Evolutionary conservation across 2,888 invertebrate species (phyloP).

Genomic region (Cataglyphis altisquamis): DNA sequence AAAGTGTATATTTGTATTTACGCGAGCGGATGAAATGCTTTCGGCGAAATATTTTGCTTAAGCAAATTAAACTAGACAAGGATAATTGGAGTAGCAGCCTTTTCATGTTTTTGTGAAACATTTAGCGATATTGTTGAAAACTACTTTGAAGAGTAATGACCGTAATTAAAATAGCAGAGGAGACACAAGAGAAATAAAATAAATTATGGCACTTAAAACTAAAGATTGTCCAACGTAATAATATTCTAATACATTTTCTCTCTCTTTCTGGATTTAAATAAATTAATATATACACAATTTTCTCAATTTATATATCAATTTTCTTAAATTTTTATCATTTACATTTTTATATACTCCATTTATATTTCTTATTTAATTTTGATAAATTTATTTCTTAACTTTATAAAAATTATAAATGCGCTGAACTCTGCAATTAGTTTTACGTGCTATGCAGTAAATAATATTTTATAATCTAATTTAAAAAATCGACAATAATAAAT

Average conservation of each 20-base stretch:
- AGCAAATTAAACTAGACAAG: constrained; percentile 44
- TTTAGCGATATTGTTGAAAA: constrained; percentile 27
- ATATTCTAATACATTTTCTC: background rate
- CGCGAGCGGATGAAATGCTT: background rate
- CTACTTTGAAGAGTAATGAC: constrained; percentile 2
- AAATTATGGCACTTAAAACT: background rate
- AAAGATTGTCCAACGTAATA: background rate
- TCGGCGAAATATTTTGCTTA: constrained; percentile 25
- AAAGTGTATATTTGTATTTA: constrained; percentile 2
- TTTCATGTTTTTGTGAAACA: constrained; percentile 27
- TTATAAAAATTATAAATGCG: background rate
- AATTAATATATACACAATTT: background rate
- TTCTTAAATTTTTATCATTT: background rate
- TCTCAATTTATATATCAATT: background rate
- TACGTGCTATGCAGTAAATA: background rate
- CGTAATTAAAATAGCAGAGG: constrained; percentile 21
- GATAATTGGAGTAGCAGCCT: constrained; percentile 37
- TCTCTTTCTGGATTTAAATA: background rate
- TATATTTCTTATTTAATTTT: background rate
- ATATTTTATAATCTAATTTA: background rate
- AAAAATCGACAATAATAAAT: background rate
- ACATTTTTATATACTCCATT: background rate
- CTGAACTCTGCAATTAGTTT: background rate
- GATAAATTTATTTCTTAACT: background rate
- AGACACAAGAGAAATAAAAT: background rate